Evolutionary conservation across 2,797 vertebrate species (phyloP), one percentile per base, ranked within the genome.

Genomic region (Macropodus opercularis): DNA sequence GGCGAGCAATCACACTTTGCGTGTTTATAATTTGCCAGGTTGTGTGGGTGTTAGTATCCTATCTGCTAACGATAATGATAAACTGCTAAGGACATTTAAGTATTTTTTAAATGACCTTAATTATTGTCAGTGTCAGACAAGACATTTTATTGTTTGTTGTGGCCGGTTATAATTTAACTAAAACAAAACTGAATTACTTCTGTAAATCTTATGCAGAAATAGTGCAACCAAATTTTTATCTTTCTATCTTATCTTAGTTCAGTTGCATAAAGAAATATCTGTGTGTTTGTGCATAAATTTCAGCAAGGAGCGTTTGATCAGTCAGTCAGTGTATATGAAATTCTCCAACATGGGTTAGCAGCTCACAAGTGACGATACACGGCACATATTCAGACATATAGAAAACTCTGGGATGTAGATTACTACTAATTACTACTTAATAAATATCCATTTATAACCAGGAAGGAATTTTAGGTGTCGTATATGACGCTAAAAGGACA

Each of bases 11-110:
- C 44, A 67, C 61, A 60, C 34, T 0, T 48, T 56, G 49, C 36
- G 6, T 69, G 58, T 81, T 71, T 70, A 53, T 46, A 46, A 76
- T 63, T 52, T 76, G 39, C 39, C 47, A 54, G 43, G 69, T 44
- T 62, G 40, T 43, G 62, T 70, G 48, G 58, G 72, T 76, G 73
- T 73, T 52, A 15, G 42, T 69, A 60, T 69, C 34, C 73, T 32
- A 42, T 64, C 36, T 63, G 38, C 42, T 62, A 49, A 8, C 59
- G 14, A 69, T 52, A 35, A 67, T 5, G 0, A 6, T 38, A 34
- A 64, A 32, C 10, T 19, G 19, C 43, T 10, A 12, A 12, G 13
- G 12, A 27, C 55, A 5, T n/a, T 49, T 51, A n/a, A 2, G 1
- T 48, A 14, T 41, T 72, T 18, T 35, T 31, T 2, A 51, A 51